These are phyloP conservation scores for Phaedon cochleariae DNA, from an alignment of 2,888 invertebrate species.

Conservation along the genomic window DNA sequence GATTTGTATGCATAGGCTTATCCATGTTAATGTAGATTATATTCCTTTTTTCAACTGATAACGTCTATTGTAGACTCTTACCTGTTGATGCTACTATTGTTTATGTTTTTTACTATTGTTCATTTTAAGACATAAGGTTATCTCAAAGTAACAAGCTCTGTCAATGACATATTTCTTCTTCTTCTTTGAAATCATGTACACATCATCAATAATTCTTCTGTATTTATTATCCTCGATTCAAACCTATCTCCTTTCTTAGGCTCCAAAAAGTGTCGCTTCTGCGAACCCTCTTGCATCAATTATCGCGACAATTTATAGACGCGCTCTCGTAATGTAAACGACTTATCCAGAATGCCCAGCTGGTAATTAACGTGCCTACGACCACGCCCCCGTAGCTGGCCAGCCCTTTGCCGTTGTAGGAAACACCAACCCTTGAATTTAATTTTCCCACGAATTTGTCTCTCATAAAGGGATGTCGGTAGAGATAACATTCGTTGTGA, in stretches of 20 bases:
- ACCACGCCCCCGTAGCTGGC: slow-evolving; percentile 92
- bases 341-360: slow-evolving; percentile 77
- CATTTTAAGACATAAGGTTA: not conserved
- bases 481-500: too few relatives aligned
- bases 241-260: too few relatives aligned
- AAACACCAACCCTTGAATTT: too few relatives aligned
- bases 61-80: not conserved
- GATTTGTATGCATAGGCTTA: not conserved
- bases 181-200: too few relatives aligned
- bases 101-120: too few relatives aligned
- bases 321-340: not conserved
- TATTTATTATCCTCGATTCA: too few relatives aligned
- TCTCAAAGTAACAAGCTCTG: not conserved
- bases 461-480: too few relatives aligned
- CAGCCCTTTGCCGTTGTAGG: slow-evolving; percentile 95
- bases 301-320: not conserved
- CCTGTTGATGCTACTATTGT: not conserved
- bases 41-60: not conserved
- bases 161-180: too few relatives aligned
- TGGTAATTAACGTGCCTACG: slow-evolving; percentile 87
- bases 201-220: too few relatives aligned
- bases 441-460: too few relatives aligned
- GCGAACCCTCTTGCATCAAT: too few relatives aligned
- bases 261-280: too few relatives aligned
- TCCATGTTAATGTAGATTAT: not conserved